phyloP scores from a whole-genome alignment of 2,888 invertebrate species.

The Orthonychiurus folsomi region DNA sequence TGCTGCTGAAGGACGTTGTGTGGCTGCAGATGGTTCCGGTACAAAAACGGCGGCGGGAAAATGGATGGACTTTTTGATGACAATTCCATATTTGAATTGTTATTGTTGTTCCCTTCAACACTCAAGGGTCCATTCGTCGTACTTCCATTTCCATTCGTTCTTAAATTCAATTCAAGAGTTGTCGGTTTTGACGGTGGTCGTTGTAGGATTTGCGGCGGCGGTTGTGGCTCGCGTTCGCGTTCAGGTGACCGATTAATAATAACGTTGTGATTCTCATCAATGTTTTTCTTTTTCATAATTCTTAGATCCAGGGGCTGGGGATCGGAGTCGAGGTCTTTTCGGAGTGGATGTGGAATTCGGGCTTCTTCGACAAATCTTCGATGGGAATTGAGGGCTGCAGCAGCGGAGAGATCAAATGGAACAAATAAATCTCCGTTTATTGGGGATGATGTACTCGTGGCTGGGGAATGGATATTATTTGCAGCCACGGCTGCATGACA shows the following conservation, averaged over 20 bases:
- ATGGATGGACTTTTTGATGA: no score
- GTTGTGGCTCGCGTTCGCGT: no score
- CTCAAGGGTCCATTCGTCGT: no score
- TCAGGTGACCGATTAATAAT: no score
- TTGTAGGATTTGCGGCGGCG: no score
- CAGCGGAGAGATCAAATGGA: constrained; percentile 37
- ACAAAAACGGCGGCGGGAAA: constrained; percentile 46
- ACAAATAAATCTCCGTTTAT: constrained; percentile 28
- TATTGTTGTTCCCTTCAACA: no score
- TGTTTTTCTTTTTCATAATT: constrained; percentile 69
- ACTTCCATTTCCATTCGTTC: no score
- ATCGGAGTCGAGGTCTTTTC: constrained; percentile 41
- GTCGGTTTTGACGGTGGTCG: no score
- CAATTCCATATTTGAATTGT: no score
- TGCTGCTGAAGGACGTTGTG: constrained; percentile 7
- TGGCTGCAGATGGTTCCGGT: constrained; percentile 28
- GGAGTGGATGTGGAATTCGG: constrained; percentile 3
- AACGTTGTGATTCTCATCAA: constrained; percentile 83
- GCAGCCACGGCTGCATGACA: constrained; percentile 21
- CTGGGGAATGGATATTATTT: neutral
- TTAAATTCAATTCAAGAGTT: no score
- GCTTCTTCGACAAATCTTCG: constrained; percentile 28
- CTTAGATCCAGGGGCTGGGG: constrained; percentile 82
- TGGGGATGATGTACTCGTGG: neutral
- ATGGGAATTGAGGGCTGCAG: no score